Evolutionary conservation across 2,113 vertebrate species (phyloP).

Genomic region (Phocoena sinus): DNA sequence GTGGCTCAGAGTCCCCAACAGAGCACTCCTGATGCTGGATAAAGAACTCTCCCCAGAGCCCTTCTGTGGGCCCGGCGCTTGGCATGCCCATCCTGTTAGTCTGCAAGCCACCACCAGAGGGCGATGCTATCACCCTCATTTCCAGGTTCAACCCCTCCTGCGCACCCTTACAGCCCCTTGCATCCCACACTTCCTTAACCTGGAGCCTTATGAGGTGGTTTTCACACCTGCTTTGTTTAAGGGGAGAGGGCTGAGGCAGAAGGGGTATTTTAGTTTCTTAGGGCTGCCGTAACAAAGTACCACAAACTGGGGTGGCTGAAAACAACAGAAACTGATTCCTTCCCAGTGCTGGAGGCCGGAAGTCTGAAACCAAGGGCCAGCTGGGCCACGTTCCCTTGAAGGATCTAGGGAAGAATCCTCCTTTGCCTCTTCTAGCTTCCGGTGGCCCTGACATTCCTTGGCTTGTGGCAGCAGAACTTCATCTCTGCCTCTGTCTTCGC

Average conservation of each 20-base stretch:
- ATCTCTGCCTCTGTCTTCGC: rapidly evolving
- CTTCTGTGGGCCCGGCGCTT: rapidly evolving
- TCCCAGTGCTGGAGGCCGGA: neutral
- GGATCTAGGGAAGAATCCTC: neutral
- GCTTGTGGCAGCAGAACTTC: neutral
- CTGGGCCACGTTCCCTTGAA: too few relatives aligned
- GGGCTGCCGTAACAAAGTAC: neutral
- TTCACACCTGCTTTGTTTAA: neutral
- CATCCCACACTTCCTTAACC: neutral
- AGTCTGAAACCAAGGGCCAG: neutral
- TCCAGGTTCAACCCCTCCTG: neutral
- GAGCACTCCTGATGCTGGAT: neutral
- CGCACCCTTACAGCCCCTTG: neutral
- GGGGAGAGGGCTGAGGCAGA: neutral
- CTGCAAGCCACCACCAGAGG: neutral
- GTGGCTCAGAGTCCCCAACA: neutral
- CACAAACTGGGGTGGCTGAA: neutral
- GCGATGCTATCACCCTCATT: neutral
- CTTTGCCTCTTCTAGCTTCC: neutral
- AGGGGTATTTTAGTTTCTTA: neutral
- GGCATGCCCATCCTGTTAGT: neutral
- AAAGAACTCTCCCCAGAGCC: neutral
- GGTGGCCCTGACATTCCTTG: neutral
- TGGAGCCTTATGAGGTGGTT: neutral
- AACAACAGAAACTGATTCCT: neutral